These are phyloP conservation scores for Mirza zaza DNA, from an alignment of 2,113 vertebrate species.

Conservation along the genomic window DNA sequence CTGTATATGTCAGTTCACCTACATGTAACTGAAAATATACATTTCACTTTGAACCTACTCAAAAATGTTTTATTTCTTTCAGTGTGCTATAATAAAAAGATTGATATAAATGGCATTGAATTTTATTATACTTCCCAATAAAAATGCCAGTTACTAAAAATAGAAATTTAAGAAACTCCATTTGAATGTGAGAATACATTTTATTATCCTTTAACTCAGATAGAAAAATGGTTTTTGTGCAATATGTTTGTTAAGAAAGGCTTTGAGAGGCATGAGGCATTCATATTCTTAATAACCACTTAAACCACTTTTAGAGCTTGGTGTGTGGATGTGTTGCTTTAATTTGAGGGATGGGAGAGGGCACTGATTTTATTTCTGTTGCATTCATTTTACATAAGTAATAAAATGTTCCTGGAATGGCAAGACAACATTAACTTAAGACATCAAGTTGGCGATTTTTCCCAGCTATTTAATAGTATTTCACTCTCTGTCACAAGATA, in stretches of 20 bases:
- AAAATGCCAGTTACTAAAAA: not conserved
- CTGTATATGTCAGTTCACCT: not conserved
- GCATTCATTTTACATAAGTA: not conserved
- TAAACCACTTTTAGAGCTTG: not conserved
- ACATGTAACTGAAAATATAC: not conserved
- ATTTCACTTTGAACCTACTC: not conserved
- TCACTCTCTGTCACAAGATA: not conserved
- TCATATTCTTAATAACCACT: not conserved
- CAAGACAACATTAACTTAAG: not conserved
- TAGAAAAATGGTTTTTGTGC: not conserved
- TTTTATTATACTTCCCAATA: not conserved
- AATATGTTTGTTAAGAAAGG: not conserved
- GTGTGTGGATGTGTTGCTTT: not conserved
- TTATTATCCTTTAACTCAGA: slow-evolving; percentile 26
- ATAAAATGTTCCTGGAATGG: not conserved
- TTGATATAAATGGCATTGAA: not conserved
- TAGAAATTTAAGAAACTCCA: not conserved
- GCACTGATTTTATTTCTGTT: not conserved
- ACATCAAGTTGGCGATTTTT: not conserved
- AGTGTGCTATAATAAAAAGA: not conserved
- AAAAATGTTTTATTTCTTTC: not conserved
- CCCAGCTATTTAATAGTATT: not conserved
- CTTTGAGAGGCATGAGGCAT: not conserved
- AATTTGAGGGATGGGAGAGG: not conserved
- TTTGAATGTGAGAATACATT: not conserved